Base-by-base conservation (phyloP, 2,888 invertebrate species). In the Phlogophora meticulosa region DNA sequence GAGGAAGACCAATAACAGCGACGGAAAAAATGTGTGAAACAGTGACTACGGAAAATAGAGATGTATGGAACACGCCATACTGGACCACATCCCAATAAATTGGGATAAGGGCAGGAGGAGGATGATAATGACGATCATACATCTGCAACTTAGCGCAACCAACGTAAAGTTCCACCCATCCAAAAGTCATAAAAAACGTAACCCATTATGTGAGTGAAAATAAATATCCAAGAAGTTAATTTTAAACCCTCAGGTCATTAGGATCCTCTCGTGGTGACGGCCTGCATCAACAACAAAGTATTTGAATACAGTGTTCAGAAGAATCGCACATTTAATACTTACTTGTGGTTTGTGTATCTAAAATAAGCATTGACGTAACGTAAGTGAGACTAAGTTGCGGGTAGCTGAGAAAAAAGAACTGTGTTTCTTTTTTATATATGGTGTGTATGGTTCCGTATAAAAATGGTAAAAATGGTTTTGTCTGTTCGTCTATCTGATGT, bases 271-370 rank as follows among this genome's bases (percentile, higher is more conserved):
- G 24, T 24, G 58, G 43, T 66, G 40, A 63, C 20, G 78, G 77
- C 73, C 70, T 78, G 71, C 60, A 51, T 38, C 68, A 79, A 76
- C 57, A 66, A 55, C 11, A 68, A 64, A 69, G 67, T 66, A 45
- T 49, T 28, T 45, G 43, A 69, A 46, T 52, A 28, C 52, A 17
- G 4, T 17, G 9, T 56, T 61, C 24, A 24, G 1, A 22, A 13
- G 9, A 51, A 42, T 43, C 10, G 20, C 48, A 34, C 32, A 74
- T 65, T 67, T 72, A 77, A 72, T 60, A 55, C 40, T 80, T 65
- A 63, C 62, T 65, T 53, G 32, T 40, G 7, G 22, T 38, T n/a
- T 45, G 20, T 20, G 36, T 20, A n/a, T 40, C 42, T 56, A 60
- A 71, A 73, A 51, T 53, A 49, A 59, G 49, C 7, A 24, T 38